Conservation (phyloP, 2,113 vertebrate genomes). For the Gymnorhina tibicen region DNA sequence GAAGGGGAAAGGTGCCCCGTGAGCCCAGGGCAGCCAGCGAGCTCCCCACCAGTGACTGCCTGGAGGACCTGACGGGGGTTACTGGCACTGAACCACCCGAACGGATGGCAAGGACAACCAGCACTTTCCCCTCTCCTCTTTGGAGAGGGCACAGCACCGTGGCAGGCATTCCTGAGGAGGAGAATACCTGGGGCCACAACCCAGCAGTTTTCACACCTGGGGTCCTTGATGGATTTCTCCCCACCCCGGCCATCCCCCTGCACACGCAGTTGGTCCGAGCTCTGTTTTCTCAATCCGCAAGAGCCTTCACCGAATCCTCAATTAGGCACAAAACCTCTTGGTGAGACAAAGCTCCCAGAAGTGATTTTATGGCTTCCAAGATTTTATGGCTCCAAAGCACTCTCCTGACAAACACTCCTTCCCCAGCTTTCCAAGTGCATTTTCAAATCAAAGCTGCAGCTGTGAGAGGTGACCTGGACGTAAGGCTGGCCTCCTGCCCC, state of each 20-base stretch:
- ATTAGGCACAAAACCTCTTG: background rate
- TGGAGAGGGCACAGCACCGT: background rate
- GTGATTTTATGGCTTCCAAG: background rate
- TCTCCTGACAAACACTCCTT: background rate
- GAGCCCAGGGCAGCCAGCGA: background rate
- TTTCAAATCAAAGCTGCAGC: background rate
- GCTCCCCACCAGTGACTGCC: background rate
- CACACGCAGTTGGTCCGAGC: background rate
- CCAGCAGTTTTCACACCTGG: background rate
- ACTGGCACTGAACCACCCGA: background rate
- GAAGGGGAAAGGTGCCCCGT: background rate
- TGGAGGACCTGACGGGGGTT: background rate
- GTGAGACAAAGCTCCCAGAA: background rate
- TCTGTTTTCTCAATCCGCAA: background rate
- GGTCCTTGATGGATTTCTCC: background rate
- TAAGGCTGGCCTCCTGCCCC: background rate
- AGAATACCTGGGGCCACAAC: background rate
- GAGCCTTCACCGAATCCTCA: background rate
- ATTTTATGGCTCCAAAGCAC: background rate
- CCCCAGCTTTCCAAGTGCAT: background rate
- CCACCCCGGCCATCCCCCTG: fast-evolving
- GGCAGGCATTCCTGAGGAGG: background rate
- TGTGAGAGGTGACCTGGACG: background rate
- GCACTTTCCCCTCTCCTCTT: background rate
- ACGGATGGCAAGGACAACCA: background rate